Percentiles rank a stretch among this genome's conserved stretches.
phyloP scores from a whole-genome alignment of 2,888 invertebrate species.

The Tetranychus truncatus region DNA sequence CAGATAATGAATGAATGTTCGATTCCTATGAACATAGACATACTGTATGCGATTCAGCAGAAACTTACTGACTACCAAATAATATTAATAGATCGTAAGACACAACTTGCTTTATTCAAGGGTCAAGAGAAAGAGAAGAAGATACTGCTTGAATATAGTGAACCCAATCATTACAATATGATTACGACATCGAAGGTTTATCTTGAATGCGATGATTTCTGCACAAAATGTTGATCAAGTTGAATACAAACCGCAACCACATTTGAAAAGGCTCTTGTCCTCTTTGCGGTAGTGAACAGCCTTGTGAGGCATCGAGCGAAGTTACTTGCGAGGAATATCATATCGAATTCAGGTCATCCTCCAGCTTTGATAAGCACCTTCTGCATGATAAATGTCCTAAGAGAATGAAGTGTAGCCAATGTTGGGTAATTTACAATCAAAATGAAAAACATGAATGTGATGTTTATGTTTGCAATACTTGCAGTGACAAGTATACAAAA shows the following conservation, averaged over 20 bases:
- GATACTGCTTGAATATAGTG: not conserved
- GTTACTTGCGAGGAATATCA: not conserved
- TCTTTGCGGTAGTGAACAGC: not conserved
- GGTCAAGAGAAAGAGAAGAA: not conserved
- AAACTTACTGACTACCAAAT: not conserved
- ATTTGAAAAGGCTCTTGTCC: not conserved
- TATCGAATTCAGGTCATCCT: not conserved
- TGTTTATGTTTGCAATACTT: not conserved
- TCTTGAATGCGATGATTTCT: not conserved
- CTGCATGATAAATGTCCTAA: not conserved
- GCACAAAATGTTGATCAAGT: not conserved
- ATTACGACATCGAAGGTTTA: not conserved
- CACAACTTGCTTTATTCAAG: not conserved
- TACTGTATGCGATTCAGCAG: not conserved
- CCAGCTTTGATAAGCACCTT: not conserved
- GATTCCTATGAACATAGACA: not conserved
- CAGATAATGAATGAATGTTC: not conserved
- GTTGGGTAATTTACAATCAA: not conserved
- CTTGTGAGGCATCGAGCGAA: not conserved
- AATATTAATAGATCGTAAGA: not conserved
- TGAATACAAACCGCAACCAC: not conserved
- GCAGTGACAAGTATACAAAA: not conserved
- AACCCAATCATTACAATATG: conserved; percentile 1
- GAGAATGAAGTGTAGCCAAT: not conserved
- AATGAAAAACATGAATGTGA: not conserved